Base-by-base conservation (phyloP, 64 coral and sea anemone genomes). In the Hydrozoanthus tunicans region DNA sequence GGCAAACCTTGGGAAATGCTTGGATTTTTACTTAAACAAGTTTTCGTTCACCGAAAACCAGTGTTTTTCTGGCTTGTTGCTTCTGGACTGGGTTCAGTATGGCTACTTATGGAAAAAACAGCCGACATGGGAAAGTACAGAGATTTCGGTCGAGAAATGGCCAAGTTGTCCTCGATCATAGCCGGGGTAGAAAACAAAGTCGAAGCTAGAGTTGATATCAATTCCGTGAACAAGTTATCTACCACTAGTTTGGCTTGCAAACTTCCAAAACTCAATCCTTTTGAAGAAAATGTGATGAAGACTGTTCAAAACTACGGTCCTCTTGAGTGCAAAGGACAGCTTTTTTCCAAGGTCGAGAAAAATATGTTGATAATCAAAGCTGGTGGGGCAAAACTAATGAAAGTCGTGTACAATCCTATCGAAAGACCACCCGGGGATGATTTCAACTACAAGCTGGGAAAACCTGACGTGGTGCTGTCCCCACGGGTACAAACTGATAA, bases 231-330 rank as follows among this genome's bases (percentile, higher is more conserved):
- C 12, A 53, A 11, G 20, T 61, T 10, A n/a, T 53, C 1, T 17
- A 12, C 7, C 10, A 86, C 15, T 26, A 9, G 13, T 13, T 73
- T 43, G 25, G 6, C 6, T 11, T 88, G 84, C 23, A 74, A 75
- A 73, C 57, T 88, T 57, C 84, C 84, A 43, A 73, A 88, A 58
- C 52, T 88, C 3, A 88, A 88, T 27, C 84, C 84, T 73, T 88
- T 88, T 27, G 54, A 88, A 17, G 56, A 88, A 7, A 74, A 25
- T 73, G 68, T 75, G 68, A 88, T 88, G 69, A 75, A 88, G 68
- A 59, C 32, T 13, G 7, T 88, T 51, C 84, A 17, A 26, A 25
- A 88, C 56, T 88, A 88, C 55, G 67, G 68, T 3, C 69, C 84
- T 7, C 53, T 88, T 3, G 84, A 88, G 56, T 88, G 84, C 23